These are phyloP conservation scores for Teleogryllus oceanicus DNA, from an alignment of 2,888 invertebrate species.

Conservation along the genomic window DNA sequence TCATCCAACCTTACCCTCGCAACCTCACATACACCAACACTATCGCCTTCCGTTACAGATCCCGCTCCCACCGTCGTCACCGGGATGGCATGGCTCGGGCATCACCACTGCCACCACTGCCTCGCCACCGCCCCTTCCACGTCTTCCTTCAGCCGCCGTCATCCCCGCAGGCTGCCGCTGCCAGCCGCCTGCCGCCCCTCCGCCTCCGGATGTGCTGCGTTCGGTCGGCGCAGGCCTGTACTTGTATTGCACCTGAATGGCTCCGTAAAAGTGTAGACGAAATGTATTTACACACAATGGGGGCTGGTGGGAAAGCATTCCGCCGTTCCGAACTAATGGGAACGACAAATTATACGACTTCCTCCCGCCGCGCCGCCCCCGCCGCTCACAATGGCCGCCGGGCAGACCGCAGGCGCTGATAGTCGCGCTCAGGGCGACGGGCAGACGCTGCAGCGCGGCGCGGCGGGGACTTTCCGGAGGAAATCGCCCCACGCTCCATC, in stretches of 20 bases:
- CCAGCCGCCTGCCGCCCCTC: background rate
- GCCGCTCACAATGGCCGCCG: background rate
- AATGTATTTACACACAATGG: constrained; percentile 18
- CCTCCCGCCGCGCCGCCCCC: background rate
- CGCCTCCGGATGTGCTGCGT: background rate
- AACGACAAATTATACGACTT: constrained; percentile 18
- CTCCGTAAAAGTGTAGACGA: constrained; percentile 18
- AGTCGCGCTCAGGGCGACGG: too few species aligned
- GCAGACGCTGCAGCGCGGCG: too few species aligned
- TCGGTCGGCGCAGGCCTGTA: background rate
- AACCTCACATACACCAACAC: too few species aligned
- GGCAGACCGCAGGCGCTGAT: too few species aligned
- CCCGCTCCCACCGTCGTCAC: too few species aligned
- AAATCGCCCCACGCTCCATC: too few species aligned
- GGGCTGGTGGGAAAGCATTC: constrained; percentile 8
- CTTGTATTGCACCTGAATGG: constrained; percentile 1
- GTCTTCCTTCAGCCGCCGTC: background rate
- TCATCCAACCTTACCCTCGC: too few species aligned
- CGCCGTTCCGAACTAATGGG: constrained; percentile 18
- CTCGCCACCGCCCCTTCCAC: background rate
- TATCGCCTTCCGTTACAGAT: too few species aligned
- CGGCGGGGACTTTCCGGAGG: too few species aligned
- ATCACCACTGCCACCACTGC: background rate
- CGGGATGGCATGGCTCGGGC: too few species aligned
- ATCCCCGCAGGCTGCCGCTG: background rate